Evolutionary conservation across 2,888 invertebrate genomes (phyloP), one percentile per base, ranked within the genome.

Genomic region (Drosophila austrosaltans): DNA sequence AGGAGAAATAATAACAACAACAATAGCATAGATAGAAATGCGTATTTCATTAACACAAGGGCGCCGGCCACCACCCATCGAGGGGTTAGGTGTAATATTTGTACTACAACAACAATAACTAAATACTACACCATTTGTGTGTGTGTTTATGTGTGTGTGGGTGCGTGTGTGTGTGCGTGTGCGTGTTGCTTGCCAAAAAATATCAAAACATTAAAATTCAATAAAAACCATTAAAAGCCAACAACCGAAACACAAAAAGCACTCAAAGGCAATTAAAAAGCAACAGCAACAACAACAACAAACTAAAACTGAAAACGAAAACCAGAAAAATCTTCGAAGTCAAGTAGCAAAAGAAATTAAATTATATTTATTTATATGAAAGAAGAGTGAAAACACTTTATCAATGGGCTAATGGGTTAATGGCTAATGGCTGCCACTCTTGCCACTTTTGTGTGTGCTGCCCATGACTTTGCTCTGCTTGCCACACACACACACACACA

Each of bases 181-280:
- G 48, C 10, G 22, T 48, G 25, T 25, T 48, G 48, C 48, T 56
- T 25, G 53, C 66, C 42, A 75, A 76, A 74, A 81, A 81, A 80
- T 84, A 86, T 86, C 84, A 85, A 85, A 83, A 86, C 84, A 85
- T 86, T 85, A 84, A 85, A 86, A 85, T 85, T 85, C 84, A 85
- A 85, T 85, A 85, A 85, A 85, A 86, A 74, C 84, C 82, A 85
- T 85, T 84, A 82, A 76, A 76, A 75, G 74, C 69, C 82, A 72
- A 72, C 69, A 74, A 68, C 72, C 72, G 73, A 40, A 79, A 66
- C 61, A 66, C 66, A 54, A 69, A 82, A 84, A 82, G 84, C 84
- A 85, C 84, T 85, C 84, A 86, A 77, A 76, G 81, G 82, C 84
- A 85, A 85, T 85, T 85, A 85, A 86, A 48, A 36, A 36, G 28